Base-by-base conservation (phyloP, 2,888 invertebrate species). In the Steinernema scapterisci region DNA sequence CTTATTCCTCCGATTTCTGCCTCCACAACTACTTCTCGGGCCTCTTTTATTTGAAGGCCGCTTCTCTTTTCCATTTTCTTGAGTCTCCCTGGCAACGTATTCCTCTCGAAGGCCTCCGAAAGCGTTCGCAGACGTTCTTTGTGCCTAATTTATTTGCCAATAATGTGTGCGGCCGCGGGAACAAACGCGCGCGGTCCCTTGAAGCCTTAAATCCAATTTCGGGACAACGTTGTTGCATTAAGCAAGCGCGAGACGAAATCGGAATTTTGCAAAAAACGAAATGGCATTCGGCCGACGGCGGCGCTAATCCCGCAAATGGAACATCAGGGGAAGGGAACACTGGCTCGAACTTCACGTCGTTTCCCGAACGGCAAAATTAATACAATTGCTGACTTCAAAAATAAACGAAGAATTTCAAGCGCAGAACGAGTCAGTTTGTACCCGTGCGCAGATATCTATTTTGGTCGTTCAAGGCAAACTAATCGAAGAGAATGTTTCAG, bases 81-180 rank as follows among this genome's bases (percentile, higher is more conserved):
- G 6, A n/a, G 48, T 48, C 19, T 19, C 48, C 48, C 19, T 16
- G 19, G 48, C 48, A 48, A 48, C 48, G 7, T 16, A 3, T 16
- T 48, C 19, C 13, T 13, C n/a, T 38, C 38, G 9, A 38, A 38
- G 5, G 48, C 48, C 48, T 48, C 48, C 48, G n/a, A 19, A 19
- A 48, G 48, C 48, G 48, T 48, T 48, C 48, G 48, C 13, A 48
- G 13, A 5, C 48, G 38, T 38, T 38, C 38, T 19, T 16, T 19
- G 19, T 16, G 48, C 48, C 48, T 16, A 38, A 38, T 38, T 38
- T 38, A 38, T 38, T 38, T 38, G 38, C 48, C 48, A 48, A 48
- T 48, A 48, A 48, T 48, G 48, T 48, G 48, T 48, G 48, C 48
- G 48, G 48, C 48, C 48, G 48, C 48, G 16, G 48, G 13, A 48